Evolutionary conservation across 1,140 invertebrate species (phyloP), one percentile per base, ranked within the genome.

Genomic region (Aphelinus atriplicis): DNA sequence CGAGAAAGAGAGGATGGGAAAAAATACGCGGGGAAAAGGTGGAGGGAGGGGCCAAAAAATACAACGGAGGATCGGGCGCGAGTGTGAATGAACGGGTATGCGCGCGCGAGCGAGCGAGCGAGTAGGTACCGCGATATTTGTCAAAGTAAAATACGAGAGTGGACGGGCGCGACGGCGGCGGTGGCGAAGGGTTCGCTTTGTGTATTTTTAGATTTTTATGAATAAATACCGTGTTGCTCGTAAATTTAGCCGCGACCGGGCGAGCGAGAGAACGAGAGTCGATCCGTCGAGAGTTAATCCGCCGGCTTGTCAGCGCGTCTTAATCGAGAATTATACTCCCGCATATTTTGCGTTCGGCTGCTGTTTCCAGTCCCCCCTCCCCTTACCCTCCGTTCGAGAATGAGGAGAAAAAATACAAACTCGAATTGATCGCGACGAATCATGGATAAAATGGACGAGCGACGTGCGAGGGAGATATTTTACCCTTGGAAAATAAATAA

Each of bases 161-260:
- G 46, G 53, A 51, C 42, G 65, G 26, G 26, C 26, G 26, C 26
- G 26, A 46, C 47, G 62, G 51, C 9, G 51, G 4, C 9, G 26
- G 26, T 10, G 46, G 6, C 7, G 53, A 65, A 72, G 70, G 70
- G 62, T 56, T 46, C 47, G 50, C 50, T 55, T 68, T 62, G 60
- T 64, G 65, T 69, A 75, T 75, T 70, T 75, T 75, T 75, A 70
- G 73, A 70, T 75, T 75, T 75, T 75, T 70, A 64, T 70, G 73
- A 75, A 75, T 64, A 75, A 75, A 75, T 70, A 53, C 58, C 58
- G 61, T 57, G 73, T 46, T 45, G 66, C 50, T 57, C 67, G 61
- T 75, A 70, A 64, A 70, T 69, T 75, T 70, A 70, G 50, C 51
- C 51, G 3, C 5, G 67, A 58, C n/a, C 43, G 45, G 2, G 45